phyloP scores from a whole-genome alignment of 2,113 vertebrate species.

The Alectura lathami region DNA sequence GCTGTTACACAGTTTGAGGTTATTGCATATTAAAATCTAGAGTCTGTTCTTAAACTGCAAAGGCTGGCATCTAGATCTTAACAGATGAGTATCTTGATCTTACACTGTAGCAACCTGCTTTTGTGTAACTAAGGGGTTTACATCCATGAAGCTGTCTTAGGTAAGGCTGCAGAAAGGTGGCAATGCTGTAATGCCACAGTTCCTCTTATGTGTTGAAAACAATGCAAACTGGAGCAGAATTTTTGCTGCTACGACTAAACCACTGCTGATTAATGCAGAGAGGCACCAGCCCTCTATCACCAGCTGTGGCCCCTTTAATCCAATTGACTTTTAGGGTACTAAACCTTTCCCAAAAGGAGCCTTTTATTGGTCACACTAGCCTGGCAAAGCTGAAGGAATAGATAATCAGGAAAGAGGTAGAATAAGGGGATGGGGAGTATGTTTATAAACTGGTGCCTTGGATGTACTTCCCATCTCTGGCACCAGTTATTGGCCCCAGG shows the following conservation, averaged over 20 bases:
- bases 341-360: background rate
- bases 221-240: background rate
- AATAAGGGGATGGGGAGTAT: background rate
- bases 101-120: background rate
- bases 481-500: rapidly evolving
- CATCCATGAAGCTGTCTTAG: background rate
- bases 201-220: background rate
- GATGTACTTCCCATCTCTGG: background rate
- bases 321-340: background rate
- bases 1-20: background rate
- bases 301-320: background rate
- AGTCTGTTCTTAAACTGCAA: background rate
- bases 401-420: background rate
- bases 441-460: background rate
- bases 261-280: background rate
- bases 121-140: background rate
- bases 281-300: background rate
- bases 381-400: background rate
- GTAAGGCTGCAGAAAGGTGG: background rate
- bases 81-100: background rate
- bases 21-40: background rate
- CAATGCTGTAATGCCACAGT: background rate
- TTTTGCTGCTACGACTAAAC: background rate
- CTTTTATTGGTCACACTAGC: background rate
- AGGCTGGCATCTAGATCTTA: background rate